Base-by-base conservation (phyloP, 2,113 vertebrate genomes). In the Lethenteron camtschaticum region DNA sequence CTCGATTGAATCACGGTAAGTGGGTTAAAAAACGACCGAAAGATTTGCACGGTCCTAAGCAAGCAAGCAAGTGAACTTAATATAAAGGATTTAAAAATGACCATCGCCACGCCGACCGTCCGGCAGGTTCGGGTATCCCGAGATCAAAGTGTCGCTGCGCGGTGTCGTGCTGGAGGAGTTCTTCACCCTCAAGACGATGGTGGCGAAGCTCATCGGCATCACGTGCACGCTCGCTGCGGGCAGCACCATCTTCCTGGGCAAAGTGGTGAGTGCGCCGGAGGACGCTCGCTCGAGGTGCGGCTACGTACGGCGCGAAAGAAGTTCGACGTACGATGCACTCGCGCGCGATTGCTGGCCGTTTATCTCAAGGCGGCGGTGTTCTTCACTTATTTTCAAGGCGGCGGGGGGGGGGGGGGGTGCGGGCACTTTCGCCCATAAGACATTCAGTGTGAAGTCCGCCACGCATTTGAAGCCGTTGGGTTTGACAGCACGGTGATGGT, bases 171-270 rank as follows among this genome's bases (percentile, higher is more conserved):
- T 76, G 4, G 71, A 69, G 1, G 75, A 76, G 18, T 76, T 76
- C 57, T 76, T 76, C 66, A 76, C 75, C 55, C 71, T 76, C 2
- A 68, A 73, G 1, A 76, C 75, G 9, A 68, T 75, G 20, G 18
- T 76, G 14, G 75, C 75, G 11, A 76, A 76, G 59, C 11, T 76
- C 12, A 71, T 75, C 3, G 75, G 75, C 1, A 71, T 76, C 1
- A 70, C 72, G 3, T 76, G 75, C 58, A 75, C 74, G 2, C 70
- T 76, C 9, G 75, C 72, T 1, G 75, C 70, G 1, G 75, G 75
- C 1, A 76, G 71, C 56, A 76, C 75, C 9, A 69, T 76, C 58
- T 76, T 76, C 56, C 72, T 76, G 1, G 75, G 75, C 1, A 76
- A 76, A 71, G 75, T 76, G 75, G 75, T 76, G 69, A 58, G 74